A percentile compares a stretch with the other conserved stretches of the same genome.
Conservation (phyloP, 2,797 vertebrate species). For the Sciurus carolinensis region DNA sequence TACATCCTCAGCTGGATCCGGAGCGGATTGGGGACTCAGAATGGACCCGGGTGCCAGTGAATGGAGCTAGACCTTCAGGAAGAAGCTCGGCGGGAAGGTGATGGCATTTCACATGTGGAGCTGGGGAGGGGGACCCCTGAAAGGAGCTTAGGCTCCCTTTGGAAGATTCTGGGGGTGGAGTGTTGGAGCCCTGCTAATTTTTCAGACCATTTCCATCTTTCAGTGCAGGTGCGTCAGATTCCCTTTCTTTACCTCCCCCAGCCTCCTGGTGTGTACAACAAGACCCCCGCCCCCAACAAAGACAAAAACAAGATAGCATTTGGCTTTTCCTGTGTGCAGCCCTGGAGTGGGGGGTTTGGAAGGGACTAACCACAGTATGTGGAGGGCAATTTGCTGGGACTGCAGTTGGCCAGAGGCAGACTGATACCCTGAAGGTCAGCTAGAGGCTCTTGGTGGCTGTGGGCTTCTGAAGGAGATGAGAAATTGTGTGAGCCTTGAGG, state of each 20-base stretch:
- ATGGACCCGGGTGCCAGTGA: not conserved
- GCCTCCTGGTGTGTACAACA: not conserved
- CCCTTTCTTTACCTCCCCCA: not conserved
- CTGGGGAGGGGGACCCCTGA: not conserved
- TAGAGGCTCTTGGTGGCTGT: not conserved
- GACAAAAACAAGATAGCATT: not conserved
- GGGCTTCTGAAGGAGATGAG: not conserved
- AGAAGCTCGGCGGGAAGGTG: not conserved
- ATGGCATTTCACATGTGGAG: not conserved
- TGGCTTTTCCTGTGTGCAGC: conserved; percentile 28
- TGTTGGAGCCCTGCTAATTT: not conserved
- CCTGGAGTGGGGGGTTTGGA: not conserved
- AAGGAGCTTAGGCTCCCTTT: not conserved
- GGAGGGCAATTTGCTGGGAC: not conserved
- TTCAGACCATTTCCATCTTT: not conserved
- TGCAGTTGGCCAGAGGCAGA: not conserved
- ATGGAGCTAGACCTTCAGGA: not conserved
- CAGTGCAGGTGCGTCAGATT: not conserved
- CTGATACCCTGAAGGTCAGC: conserved; percentile 52
- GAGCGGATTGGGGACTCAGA: not conserved
- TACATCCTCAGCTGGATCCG: not conserved
- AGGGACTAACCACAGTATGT: not conserved
- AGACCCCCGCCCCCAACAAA: not conserved
- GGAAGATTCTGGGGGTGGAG: not conserved
- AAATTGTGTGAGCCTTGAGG: not conserved